Percentiles rank a stretch among this genome's conserved stretches.
phyloP scores from a whole-genome alignment of 2,797 vertebrate genomes.

The Poeciliopsis gracilis region DNA sequence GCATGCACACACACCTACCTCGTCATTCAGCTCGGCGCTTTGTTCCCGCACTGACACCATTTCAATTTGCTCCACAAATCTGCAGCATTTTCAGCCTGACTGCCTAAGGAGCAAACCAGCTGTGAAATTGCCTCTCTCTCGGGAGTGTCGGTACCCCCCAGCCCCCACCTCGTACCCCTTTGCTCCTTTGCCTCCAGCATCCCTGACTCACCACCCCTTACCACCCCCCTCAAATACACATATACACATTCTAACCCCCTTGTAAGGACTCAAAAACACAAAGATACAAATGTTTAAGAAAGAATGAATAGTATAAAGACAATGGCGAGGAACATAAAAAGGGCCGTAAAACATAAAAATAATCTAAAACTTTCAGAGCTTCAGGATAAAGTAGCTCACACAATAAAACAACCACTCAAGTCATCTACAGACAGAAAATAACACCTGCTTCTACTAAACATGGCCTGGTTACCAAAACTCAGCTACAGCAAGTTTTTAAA shows the following conservation, averaged over 20 bases:
- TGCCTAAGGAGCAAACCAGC: slow-evolving; percentile 99
- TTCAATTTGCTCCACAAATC: slow-evolving; percentile 99
- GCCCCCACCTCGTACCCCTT: slow-evolving; percentile 88
- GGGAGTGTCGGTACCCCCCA: slow-evolving; percentile 88
- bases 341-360: slow-evolving; percentile 52
- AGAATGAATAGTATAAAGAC: slow-evolving; percentile 47
- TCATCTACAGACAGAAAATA: slow-evolving; percentile 35
- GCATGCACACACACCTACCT: slow-evolving; percentile 70
- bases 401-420: slow-evolving; percentile 66
- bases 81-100: slow-evolving; percentile 99
- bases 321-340: slow-evolving; percentile 86
- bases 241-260: slow-evolving; percentile 79
- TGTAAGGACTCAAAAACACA: slow-evolving; percentile 72
- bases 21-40: slow-evolving; percentile 95
- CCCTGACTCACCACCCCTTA: slow-evolving; percentile 82
- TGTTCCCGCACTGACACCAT: slow-evolving; percentile 99
- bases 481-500: not conserved
- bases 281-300: slow-evolving; percentile 63
- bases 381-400: slow-evolving; percentile 41
- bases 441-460: slow-evolving; percentile 24
- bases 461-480: not conserved
- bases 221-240: slow-evolving; percentile 83
- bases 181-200: slow-evolving; percentile 88
- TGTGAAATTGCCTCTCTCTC: slow-evolving; percentile 99
- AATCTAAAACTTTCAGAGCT: slow-evolving; percentile 59